Evolutionary conservation across 2,113 vertebrate species (phyloP).

Genomic region (Delphinus delphis): DNA sequence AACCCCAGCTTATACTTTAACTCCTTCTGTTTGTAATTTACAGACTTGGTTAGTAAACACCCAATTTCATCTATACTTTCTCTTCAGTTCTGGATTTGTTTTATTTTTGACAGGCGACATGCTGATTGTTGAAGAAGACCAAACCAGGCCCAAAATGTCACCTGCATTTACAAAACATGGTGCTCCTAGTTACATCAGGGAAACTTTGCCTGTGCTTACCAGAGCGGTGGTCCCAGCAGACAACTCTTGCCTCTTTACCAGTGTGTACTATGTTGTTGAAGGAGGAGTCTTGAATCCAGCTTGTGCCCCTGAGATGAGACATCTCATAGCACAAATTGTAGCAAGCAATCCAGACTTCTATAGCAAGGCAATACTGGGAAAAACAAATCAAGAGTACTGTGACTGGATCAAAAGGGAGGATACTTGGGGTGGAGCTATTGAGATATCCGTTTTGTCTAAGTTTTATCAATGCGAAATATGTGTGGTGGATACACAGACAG

Average conservation of each 20-base stretch:
- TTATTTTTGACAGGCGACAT: conserved; percentile 91
- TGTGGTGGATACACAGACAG: conserved; percentile 97
- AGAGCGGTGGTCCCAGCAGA: conserved; percentile 94
- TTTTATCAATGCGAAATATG: conserved; percentile 99
- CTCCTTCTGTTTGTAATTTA: not conserved
- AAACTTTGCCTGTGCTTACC: conserved; percentile 85
- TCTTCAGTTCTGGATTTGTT: conserved; percentile 42
- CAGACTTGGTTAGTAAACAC: not conserved
- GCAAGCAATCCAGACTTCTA: conserved; percentile 92
- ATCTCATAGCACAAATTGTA: conserved; percentile 95
- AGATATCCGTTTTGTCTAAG: conserved; percentile 96
- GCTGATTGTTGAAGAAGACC: conserved; percentile 96
- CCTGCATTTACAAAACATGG: conserved; percentile 82
- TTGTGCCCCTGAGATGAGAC: conserved; percentile 93
- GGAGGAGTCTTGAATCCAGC: conserved; percentile 92
- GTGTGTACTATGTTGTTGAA: conserved; percentile 95
- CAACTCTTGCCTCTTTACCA: conserved; percentile 99
- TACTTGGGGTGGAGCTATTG: conserved; percentile 98
- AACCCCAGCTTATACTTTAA: not conserved
- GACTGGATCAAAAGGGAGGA: conserved; percentile 94
- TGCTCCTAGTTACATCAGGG: conserved; percentile 76
- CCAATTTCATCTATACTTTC: rapidly evolving
- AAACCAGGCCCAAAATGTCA: conserved; percentile 85
- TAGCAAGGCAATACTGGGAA: conserved; percentile 94
- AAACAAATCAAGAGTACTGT: conserved; percentile 95